Percentiles rank a stretch among this genome's conserved stretches.
Conservation (phyloP, 2,113 vertebrate genomes). For the Oophaga pumilio region DNA sequence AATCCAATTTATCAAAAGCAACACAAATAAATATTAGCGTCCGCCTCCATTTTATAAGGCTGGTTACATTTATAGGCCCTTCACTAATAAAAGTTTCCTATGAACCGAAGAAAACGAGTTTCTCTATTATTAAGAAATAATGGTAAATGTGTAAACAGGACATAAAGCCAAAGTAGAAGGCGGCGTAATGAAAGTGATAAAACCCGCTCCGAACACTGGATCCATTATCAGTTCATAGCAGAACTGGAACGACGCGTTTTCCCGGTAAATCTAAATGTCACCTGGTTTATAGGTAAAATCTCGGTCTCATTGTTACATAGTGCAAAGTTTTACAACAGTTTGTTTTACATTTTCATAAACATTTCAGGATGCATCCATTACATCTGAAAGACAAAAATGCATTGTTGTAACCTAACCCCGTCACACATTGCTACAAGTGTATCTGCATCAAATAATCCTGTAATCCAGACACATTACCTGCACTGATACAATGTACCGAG, state of each 20-base stretch:
- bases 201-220: not conserved
- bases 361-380: not conserved
- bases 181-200: not conserved
- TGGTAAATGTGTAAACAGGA: not conserved
- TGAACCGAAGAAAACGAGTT: not conserved
- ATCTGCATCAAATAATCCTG: too few relatives aligned
- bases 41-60: not conserved
- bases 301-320: not conserved
- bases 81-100: constrained; percentile 14
- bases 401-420: too few relatives aligned
- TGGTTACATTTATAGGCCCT: not conserved
- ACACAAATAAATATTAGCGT: not conserved
- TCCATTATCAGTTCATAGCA: not conserved
- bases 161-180: not conserved
- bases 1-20: constrained; percentile 4
- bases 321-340: not conserved
- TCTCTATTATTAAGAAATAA: not conserved
- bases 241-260: not conserved
- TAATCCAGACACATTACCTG: too few relatives aligned
- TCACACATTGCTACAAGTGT: too few relatives aligned
- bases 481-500: too few relatives aligned
- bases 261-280: not conserved
- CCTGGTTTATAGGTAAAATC: not conserved
- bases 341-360: too few relatives aligned
- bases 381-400: too few relatives aligned